phyloP scores from a whole-genome alignment of 1,140 invertebrate species.

The Myzus persicae region DNA sequence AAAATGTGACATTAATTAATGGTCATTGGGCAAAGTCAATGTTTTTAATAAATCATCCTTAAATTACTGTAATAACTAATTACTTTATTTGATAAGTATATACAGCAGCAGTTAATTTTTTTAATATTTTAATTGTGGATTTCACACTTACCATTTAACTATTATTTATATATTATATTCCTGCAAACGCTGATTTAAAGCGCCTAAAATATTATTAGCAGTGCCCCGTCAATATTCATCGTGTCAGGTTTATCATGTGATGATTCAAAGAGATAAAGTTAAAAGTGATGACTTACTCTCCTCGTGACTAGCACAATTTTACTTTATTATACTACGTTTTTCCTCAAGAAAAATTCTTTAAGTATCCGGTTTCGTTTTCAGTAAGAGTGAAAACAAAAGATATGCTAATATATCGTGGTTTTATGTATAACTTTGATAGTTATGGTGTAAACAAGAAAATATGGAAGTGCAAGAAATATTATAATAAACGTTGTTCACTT shows the following conservation, averaged over 20 bases:
- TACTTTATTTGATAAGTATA: too few relatives aligned
- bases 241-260: neutral
- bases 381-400: neutral
- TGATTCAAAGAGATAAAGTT: too few relatives aligned
- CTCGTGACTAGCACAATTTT: neutral
- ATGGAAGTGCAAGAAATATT: neutral
- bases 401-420: neutral
- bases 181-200: neutral
- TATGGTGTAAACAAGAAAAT: neutral
- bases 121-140: neutral
- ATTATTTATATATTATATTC: neutral
- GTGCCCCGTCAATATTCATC: neutral
- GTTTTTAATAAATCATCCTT: neutral
- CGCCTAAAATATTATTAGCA: neutral
- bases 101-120: neutral
- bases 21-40: neutral
- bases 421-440: neutral
- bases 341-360: neutral
- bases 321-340: neutral
- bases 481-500: neutral
- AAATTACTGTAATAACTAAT: neutral
- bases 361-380: neutral
- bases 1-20: neutral
- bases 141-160: neutral
- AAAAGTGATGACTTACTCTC: neutral